Evolutionary conservation across 2,797 vertebrate genomes (phyloP), one percentile per base, ranked within the genome.

Genomic region (Alosa sapidissima): DNA sequence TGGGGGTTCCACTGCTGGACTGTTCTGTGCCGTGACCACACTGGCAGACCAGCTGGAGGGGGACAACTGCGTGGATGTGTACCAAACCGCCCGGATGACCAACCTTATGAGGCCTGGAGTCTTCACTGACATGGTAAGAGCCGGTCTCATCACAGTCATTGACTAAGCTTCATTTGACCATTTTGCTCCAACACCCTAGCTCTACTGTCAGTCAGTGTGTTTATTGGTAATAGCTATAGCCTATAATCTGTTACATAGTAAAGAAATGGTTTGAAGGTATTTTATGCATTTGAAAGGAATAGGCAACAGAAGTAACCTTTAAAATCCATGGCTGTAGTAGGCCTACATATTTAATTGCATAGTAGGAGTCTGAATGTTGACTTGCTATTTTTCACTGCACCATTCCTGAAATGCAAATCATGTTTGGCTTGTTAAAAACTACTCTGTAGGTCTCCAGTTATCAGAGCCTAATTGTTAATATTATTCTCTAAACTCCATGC

Each of bases 51-150:
- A 98, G 84, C 94, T 99, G n/a, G 97, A 98, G 91, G 96, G 96
- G 90, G 97, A 98, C 85, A 97, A 96, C 87, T 94, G 94, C 0
- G 92, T 97, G 83, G 97, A 99, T 84, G 96, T 99, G 87, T 99
- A 98, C 93, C 97, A 97, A 81, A 96, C 97, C 91, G 95, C 97
- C 5, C 97, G 97, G 89, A 98, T 99, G 97, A 97, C 96, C 89
- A 99, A 98, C 94, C 92, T 99, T 84, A 98, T 98, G 98, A 97
- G 97, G 87, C 98, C 98, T 0, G 98, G 98, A 81, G 92, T 99
- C 83, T 99, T 99, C 91, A 96, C 96, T 65, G 98, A 99, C 86
- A 87, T 97, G 47, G 98, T 99, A 93, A 97, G 97, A 95, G 19
- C 19, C 5, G 4, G 4, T 0, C 3, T 58, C 19, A 5, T 58